Percentiles rank a stretch among this genome's conserved stretches.
These are phyloP conservation scores for Lumbricus terrestris DNA, from an alignment of 2,888 invertebrate species.

Conservation along the genomic window DNA sequence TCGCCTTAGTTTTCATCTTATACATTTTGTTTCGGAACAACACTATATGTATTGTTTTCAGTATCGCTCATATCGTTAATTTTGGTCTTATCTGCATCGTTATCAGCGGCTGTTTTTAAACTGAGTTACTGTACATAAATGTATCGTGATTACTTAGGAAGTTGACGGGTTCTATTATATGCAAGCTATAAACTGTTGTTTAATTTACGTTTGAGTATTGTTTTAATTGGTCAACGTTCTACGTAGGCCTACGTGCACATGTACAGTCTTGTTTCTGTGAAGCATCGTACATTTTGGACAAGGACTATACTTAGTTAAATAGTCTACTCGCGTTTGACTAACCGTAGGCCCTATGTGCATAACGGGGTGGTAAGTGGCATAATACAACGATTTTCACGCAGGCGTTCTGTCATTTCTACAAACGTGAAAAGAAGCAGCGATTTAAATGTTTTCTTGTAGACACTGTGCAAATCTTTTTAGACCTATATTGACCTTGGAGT, in stretches of 20 bases:
- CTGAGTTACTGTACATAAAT: constrained; percentile 3
- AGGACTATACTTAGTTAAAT: not conserved
- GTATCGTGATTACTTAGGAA: not conserved
- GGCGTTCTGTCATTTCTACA: not conserved
- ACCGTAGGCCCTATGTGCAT: no score
- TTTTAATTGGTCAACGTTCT: no score
- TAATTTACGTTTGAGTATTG: no score
- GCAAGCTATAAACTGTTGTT: no score
- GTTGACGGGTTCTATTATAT: not conserved
- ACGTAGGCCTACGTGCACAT: no score
- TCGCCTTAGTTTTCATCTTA: not conserved
- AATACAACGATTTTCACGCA: not conserved
- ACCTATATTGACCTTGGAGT: no score
- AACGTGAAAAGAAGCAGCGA: not conserved
- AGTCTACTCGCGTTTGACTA: not conserved
- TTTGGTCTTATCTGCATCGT: not conserved
- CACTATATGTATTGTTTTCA: not conserved
- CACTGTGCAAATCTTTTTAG: no score
- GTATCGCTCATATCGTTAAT: not conserved
- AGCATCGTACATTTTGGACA: no score
- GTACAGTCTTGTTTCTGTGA: no score
- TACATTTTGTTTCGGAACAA: not conserved
- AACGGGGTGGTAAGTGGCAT: not conserved
- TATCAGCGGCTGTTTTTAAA: not conserved
- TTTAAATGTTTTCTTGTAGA: no score